phyloP scores from a whole-genome alignment of 2,888 invertebrate genomes.

The Torymus texanus region DNA sequence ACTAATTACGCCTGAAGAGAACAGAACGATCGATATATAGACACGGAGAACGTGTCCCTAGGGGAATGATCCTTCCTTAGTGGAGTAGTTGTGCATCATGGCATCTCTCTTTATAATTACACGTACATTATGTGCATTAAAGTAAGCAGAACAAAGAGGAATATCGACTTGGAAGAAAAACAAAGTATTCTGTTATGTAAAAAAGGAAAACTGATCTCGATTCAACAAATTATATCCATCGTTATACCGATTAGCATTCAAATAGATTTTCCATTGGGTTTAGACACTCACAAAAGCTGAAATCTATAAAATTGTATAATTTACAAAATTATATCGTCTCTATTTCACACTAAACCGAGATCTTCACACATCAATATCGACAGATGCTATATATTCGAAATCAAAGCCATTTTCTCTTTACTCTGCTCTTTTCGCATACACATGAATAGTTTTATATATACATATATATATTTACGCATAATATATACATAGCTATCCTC shows the following conservation, averaged over 20 bases:
- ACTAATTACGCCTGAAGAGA: constrained; percentile 28
- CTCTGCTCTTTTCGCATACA: neutral
- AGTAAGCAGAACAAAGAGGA: neutral
- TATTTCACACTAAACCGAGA: too few species aligned
- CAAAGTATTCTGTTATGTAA: too few species aligned
- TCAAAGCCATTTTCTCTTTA: neutral
- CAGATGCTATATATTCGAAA: neutral
- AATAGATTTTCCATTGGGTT: too few species aligned
- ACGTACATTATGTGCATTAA: constrained; percentile 1
- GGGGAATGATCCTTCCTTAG: constrained; percentile 57
- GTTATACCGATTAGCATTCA: too few species aligned
- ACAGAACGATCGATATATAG: constrained; percentile 9
- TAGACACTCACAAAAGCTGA: too few species aligned
- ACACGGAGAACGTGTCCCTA: constrained; percentile 39
- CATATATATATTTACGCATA: neutral
- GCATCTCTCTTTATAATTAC: constrained; percentile 37
- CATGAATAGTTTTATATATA: neutral
- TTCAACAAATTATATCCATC: too few species aligned
- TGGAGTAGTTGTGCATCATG: constrained; percentile 64
- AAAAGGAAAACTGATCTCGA: too few species aligned
- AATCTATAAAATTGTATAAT: too few species aligned
- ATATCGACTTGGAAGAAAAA: too few species aligned
- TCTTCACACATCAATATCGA: too few species aligned
- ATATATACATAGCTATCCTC: neutral
- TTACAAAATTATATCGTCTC: too few species aligned